A percentile compares a stretch with the other conserved stretches of the same genome.
Evolutionary conservation across 1,140 invertebrate genomes (phyloP).

Genomic region (Bombyx mandarina): DNA sequence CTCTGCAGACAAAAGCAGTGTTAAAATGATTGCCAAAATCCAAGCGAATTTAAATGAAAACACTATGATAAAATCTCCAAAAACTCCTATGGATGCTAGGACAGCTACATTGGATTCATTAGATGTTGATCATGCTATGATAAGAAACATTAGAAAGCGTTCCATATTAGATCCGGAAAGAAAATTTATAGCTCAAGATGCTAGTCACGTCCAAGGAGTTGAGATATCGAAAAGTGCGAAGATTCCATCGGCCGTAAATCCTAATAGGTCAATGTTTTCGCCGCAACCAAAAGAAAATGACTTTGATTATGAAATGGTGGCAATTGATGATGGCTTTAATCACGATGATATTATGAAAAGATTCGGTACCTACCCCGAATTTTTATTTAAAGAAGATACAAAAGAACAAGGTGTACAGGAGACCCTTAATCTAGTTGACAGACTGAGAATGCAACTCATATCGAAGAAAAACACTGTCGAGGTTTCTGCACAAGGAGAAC

Average conservation of each 20-base stretch:
- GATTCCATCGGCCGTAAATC: constrained; percentile 51
- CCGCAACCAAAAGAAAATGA: constrained; percentile 79
- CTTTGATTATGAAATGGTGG: constrained; percentile 79
- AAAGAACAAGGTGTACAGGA: constrained; percentile 79
- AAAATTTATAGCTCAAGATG: constrained; percentile 63
- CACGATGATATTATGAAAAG: constrained; percentile 75
- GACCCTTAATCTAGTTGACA: constrained; percentile 84
- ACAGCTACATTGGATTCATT: constrained; percentile 42
- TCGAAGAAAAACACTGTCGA: constrained; percentile 46
- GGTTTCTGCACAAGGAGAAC: constrained; percentile 30
- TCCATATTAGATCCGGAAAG: constrained; percentile 56
- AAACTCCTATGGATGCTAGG: constrained; percentile 59
- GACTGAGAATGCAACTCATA: constrained; percentile 75
- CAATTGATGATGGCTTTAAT: constrained; percentile 77
- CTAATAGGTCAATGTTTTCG: constrained; percentile 79
- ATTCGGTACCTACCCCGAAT: constrained; percentile 76
- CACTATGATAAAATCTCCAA: constrained; percentile 64
- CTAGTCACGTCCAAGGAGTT: constrained; percentile 54
- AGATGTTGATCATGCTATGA: constrained; percentile 42
- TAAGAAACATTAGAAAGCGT: constrained; percentile 38
- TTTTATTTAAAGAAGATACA: constrained; percentile 83
- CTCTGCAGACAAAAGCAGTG: constrained; percentile 50
- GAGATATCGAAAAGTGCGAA: constrained; percentile 61
- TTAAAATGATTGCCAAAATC: constrained; percentile 64
- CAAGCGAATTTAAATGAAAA: constrained; percentile 64